phyloP scores from a whole-genome alignment of 2,888 invertebrate genomes.

The Synanthedon andrenaeformis region DNA sequence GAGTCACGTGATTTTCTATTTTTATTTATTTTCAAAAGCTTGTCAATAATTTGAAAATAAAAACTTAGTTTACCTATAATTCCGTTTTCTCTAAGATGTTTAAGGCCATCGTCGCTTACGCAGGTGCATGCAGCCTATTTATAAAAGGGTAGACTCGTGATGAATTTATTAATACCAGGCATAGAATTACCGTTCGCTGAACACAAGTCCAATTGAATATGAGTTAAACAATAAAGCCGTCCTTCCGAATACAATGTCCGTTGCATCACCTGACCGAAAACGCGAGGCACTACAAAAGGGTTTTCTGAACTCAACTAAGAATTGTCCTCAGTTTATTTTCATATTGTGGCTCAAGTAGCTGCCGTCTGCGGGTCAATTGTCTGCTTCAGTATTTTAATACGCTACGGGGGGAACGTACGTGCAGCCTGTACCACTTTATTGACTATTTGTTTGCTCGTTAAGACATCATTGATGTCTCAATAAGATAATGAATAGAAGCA shows the following conservation, averaged over 20 bases:
- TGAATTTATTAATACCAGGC: too few species aligned
- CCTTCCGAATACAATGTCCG: neutral
- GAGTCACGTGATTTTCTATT: too few species aligned
- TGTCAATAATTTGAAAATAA: too few species aligned
- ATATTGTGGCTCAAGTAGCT: slow-evolving; percentile 25
- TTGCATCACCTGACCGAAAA: slow-evolving; percentile 1
- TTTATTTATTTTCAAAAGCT: too few species aligned
- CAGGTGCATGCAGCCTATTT: too few species aligned
- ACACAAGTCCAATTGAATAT: neutral
- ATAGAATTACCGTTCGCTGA: too few species aligned
- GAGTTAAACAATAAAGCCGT: neutral
- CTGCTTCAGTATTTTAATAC: slow-evolving; percentile 26
- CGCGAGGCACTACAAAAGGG: slow-evolving; percentile 14
- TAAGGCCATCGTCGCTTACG: too few species aligned
- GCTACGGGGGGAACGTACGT: slow-evolving; percentile 19
- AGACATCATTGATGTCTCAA: slow-evolving; percentile 10
- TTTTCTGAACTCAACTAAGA: slow-evolving; percentile 10
- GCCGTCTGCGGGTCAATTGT: slow-evolving; percentile 57
- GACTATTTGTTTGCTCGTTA: slow-evolving; percentile 42
- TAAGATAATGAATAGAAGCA: neutral
- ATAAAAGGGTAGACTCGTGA: too few species aligned
- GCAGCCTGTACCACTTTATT: slow-evolving; percentile 16
- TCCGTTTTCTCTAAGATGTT: too few species aligned
- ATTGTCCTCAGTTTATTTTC: slow-evolving; percentile 13
- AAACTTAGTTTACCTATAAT: too few species aligned